Conservation (phyloP, 2,797 vertebrate species). For the Coreius guichenoti region DNA sequence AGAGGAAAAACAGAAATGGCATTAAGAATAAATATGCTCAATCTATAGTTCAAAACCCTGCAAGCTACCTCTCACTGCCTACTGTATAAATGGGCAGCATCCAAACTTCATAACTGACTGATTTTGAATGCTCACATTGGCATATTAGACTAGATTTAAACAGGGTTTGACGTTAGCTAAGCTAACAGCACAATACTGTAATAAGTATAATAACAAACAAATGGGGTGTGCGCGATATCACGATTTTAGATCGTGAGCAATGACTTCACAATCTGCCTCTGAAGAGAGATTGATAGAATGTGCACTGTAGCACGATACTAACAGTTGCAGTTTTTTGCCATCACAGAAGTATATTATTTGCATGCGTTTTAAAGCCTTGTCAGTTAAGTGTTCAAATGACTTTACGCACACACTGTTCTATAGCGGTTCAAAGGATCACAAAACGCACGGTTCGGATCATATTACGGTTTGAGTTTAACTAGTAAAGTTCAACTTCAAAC, state of each 20-base stretch:
- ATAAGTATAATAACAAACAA: background rate
- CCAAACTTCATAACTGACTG: background rate
- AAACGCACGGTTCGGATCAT: too few species aligned
- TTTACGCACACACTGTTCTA: too few species aligned
- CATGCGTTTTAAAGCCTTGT: too few species aligned
- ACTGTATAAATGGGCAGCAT: background rate
- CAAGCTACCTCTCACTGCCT: background rate
- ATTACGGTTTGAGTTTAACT: too few species aligned
- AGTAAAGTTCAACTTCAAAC: too few species aligned
- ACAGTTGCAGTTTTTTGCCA: too few species aligned
- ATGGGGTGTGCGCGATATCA: background rate
- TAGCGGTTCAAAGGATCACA: too few species aligned
- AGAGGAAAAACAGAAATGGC: background rate
- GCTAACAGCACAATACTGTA: background rate
- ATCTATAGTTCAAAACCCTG: background rate
- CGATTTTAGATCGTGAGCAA: background rate
- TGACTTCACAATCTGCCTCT: background rate
- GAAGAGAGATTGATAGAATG: too few species aligned
- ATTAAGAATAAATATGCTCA: background rate
- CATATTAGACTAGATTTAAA: background rate
- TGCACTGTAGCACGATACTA: too few species aligned
- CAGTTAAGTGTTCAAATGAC: too few species aligned
- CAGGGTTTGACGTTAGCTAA: background rate
- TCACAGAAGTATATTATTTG: too few species aligned
- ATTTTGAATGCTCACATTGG: background rate